A percentile compares a stretch with the other conserved stretches of the same genome.
These are phyloP conservation scores for Eurystomus glaucurus DNA, from an alignment of 2,797 vertebrate species.

Conservation along the genomic window DNA sequence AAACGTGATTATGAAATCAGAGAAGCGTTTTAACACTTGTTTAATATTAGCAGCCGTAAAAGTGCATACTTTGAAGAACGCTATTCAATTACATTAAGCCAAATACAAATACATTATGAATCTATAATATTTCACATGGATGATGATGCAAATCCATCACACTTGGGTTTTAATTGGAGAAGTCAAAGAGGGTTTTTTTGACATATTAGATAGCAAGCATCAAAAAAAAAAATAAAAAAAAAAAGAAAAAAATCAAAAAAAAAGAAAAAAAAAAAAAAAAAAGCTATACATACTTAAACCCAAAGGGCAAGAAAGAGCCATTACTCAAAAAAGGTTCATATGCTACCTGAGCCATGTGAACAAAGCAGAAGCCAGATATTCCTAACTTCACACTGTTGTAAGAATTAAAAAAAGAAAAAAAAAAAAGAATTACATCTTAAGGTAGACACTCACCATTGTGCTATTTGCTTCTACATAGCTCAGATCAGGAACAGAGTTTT, in stretches of 20 bases:
- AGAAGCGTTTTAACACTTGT: not conserved
- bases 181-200: not conserved
- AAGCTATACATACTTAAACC: not conserved
- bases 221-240: not conserved
- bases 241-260: not conserved
- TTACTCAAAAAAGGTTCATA: not conserved
- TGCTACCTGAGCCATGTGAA: not conserved
- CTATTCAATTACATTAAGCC: not conserved
- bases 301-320: not conserved
- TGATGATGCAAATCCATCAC: not conserved
- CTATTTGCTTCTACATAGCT: constrained; percentile 95
- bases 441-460: constrained; percentile 86
- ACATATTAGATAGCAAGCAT: not conserved
- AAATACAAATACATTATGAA: not conserved
- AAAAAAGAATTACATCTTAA: not conserved
- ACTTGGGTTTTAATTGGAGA: not conserved
- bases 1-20: not conserved
- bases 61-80: not conserved
- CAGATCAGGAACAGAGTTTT: constrained; percentile 92
- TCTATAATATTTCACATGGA: not conserved
- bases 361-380: not conserved
- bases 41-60: not conserved
- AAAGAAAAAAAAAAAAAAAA: not conserved
- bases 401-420: not conserved
- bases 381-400: not conserved